Conservation (phyloP, 2,797 vertebrate genomes). For the Mormyrus hasselquistii region DNA sequence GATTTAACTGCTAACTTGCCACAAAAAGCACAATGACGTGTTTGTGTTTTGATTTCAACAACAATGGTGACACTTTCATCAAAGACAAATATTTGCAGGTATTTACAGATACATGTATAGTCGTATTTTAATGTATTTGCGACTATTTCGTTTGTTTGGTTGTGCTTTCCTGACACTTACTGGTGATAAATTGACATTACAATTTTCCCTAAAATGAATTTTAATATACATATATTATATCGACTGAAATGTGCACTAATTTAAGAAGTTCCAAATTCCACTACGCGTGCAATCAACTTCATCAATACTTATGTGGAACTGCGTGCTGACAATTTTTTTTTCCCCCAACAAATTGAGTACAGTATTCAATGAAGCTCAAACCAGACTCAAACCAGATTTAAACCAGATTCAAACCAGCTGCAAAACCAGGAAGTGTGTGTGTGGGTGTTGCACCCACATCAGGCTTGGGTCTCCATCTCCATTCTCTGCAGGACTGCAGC, state of each 20-base stretch:
- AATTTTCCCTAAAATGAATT: neutral
- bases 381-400: no score
- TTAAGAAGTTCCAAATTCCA: neutral
- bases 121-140: neutral
- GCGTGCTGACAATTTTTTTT: neutral
- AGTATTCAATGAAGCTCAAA: no score
- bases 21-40: conserved; percentile 18
- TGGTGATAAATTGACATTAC: conserved; percentile 13
- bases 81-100: neutral
- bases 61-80: neutral
- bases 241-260: neutral
- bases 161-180: neutral
- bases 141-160: neutral
- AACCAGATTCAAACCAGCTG: no score
- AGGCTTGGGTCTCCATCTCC: no score
- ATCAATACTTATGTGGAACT: neutral
- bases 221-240: neutral
- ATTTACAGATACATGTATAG: neutral
- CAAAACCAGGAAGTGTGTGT: no score
- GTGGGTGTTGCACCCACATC: no score
- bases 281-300: neutral
- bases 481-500: no score
- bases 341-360: neutral
- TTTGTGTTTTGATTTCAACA: conserved; percentile 18
- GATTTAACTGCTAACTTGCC: conserved; percentile 50